Evolutionary conservation across 2,113 vertebrate genomes (phyloP), one percentile per base, ranked within the genome.

Genomic region (Dendrocopos noguchii): DNA sequence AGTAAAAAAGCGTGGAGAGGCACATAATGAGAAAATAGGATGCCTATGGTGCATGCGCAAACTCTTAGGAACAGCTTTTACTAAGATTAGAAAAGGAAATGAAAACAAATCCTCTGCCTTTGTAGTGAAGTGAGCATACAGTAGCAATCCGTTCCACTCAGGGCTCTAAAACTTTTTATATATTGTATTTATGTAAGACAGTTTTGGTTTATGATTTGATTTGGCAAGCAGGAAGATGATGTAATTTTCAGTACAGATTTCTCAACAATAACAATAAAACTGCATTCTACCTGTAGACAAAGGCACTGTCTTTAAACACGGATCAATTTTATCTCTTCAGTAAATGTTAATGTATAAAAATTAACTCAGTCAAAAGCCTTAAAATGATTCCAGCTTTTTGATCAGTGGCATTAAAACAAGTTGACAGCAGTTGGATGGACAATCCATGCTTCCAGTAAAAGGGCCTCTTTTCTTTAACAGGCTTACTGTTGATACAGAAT

Each of bases 21-120:
- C 56, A 70, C 92, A 97, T 92, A 96, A 96, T 94, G 81, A 94
- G 79, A 97, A 97, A 96, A 95, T 3, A 94, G 95, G 92, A 95
- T 20, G 63, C 95, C 96, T 95, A 88, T 63, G 84, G 95, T 94
- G 93, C 76, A 92, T 83, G 80, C 90, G 96, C 63, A 92, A 66
- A 79, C 92, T 96, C 94, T 80, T 80, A 93, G 92, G 96, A 97
- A 96, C 5, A 86, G 94, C 94, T 96, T 97, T 96, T 92, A 94
- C 72, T 6, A 65, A 96, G 96, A 97, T 97, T 97, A 97, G 90
- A 96, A 97, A 94, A 94, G 76, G 73, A 77, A 95, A 93, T 78
- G 55, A 87, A 95, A 93, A 27, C 6, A 70, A 95, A 94, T 80
- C 60, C 73, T 96, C 87, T 97, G 89, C 67, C 81, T 97, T 95